Evolutionary conservation across 2,797 vertebrate species (phyloP), one percentile per base, ranked within the genome.

Genomic region (Pipistrellus pipistrellus): DNA sequence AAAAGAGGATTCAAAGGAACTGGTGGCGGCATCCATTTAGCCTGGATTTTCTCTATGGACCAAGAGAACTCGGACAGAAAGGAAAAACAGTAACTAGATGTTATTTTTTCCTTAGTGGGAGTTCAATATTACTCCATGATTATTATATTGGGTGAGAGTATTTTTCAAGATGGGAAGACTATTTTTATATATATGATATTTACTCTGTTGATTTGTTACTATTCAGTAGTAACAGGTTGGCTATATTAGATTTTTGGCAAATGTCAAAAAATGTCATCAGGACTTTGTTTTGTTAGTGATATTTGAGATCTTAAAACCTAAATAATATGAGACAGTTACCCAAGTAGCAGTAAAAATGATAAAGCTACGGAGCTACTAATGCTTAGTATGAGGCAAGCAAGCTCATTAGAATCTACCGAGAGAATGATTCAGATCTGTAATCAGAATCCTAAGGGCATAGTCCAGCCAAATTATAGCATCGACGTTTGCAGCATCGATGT

Each of bases 271-370:
- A 21, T 25, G 51, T 41, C 38, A 38, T 59, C 46, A 55, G 53
- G n/a, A 20, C 41, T 80, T 88, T 89, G 76, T 72, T 77, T 55
- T 77, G 15, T 66, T 75, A 77, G 48, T 55, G 35, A 83, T 46
- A 64, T 41, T 62, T 83, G 69, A 82, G 38, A 91, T 38, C 51
- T 88, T 93, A 77, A 96, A 71, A 73, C 88, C 59, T 44, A 93
- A 93, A 91, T 95, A 78, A 84, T 48, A 72, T 73, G 72, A 82
- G 75, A 78, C 8, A 64, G 81, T 91, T 80, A 91, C 20, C 5
- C n/a, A 81, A 91, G 82, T 15, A 82, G 3, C 32, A 83, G n/a
- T 90, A 76, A 92, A 92, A 59, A 95, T 17, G 62, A 55, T 73
- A 89, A 85, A 84, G 55, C 41, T 64, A 85, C 44, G 30, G 71